A percentile compares a stretch with the other conserved stretches of the same genome.
These are phyloP conservation scores for Protonemura montana DNA, from an alignment of 2,888 invertebrate species.

Conservation along the genomic window DNA sequence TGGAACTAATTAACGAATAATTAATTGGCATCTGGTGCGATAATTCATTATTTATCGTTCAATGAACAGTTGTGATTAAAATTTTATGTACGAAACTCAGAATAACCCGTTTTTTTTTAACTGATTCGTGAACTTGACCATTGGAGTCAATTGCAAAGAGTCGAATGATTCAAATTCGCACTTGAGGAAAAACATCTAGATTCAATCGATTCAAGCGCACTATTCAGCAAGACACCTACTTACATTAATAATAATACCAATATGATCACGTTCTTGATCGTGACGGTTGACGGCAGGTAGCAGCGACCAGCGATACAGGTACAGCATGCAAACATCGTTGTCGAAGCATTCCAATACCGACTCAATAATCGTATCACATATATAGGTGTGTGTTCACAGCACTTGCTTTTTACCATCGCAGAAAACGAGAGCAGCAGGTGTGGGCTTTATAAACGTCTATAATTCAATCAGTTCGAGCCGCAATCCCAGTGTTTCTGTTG, in stretches of 20 bases:
- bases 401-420: background rate
- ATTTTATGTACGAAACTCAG: background rate
- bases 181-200: background rate
- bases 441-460: background rate
- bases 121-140: background rate
- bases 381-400: background rate
- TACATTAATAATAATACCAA: background rate
- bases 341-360: background rate
- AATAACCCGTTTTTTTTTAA: background rate
- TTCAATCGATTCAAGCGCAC: background rate
- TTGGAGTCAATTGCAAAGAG: background rate
- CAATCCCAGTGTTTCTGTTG: background rate
- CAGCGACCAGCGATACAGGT: background rate
- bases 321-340: background rate
- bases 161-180: background rate
- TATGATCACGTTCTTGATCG: background rate
- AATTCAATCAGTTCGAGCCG: background rate
- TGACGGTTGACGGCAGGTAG: background rate
- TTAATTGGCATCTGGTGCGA: background rate
- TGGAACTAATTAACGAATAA: background rate
- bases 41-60: background rate
- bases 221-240: background rate
- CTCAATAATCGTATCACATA: background rate
- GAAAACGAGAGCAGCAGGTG: conserved; percentile 12
- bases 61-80: background rate